Percentiles rank a stretch among this genome's conserved stretches.
These are phyloP conservation scores for Acanthoscelides obtectus DNA, from an alignment of 2,888 invertebrate genomes.

Conservation along the genomic window DNA sequence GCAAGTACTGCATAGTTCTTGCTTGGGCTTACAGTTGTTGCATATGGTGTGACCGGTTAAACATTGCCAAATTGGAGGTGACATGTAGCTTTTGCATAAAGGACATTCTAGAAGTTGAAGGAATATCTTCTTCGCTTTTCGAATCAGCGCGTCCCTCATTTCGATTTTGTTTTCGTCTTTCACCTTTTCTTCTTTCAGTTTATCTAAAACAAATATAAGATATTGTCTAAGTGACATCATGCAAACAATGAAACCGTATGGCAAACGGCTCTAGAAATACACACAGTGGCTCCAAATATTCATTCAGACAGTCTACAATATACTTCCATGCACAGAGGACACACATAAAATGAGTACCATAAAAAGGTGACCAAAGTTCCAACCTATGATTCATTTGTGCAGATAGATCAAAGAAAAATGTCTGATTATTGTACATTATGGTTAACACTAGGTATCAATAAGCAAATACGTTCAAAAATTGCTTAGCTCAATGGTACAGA, in stretches of 20 bases:
- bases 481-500: no score
- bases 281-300: no score
- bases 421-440: no score
- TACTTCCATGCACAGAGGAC: no score
- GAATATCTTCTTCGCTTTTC: constrained; percentile 23
- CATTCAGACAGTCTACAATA: no score
- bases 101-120: constrained; percentile 29
- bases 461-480: no score
- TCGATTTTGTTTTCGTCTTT: constrained; percentile 20
- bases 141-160: constrained; percentile 19
- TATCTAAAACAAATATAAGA: neutral
- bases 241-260: neutral
- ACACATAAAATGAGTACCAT: no score
- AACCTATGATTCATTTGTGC: no score
- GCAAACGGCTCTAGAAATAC: no score
- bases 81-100: constrained; percentile 30
- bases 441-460: no score
- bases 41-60: constrained; percentile 33
- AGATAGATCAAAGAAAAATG: no score
- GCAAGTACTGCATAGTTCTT: constrained; percentile 26
- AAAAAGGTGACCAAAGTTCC: no score
- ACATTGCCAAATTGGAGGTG: constrained; percentile 32
- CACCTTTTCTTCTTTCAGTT: constrained; percentile 10
- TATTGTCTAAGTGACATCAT: neutral
- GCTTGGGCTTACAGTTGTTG: constrained; percentile 25